Base-by-base conservation (phyloP, 2,113 vertebrate species). In the Strix aluco region DNA sequence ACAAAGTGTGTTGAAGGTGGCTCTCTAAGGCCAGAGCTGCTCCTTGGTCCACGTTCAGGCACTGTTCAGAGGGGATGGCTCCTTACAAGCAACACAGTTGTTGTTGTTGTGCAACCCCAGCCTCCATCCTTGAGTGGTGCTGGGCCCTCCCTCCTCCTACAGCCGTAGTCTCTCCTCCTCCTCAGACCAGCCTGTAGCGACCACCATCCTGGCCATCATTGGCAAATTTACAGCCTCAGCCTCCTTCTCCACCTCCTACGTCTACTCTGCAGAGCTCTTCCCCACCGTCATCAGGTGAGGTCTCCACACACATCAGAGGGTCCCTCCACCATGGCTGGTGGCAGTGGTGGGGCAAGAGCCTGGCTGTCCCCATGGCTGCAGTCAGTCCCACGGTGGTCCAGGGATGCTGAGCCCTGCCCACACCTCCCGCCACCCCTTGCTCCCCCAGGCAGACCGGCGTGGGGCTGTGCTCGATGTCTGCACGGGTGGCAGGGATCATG, bases 201-300 rank as follows among this genome's bases (percentile, higher is more conserved):
- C 86, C 91, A 99, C 98, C 0, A n/a, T 96, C 61, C 75, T 99
- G 73, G 99, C 98, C 3, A 84, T 98, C 58, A 67, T 97, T 0
- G 98, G 98, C 58, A 99, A 99, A 93, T 97, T 98, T 61, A 94
- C 97, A 19, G 91, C 97, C 2, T 75, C 98, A 0, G 92, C 97
- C 1, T n/a, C 97, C 7, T 99, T 98, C 36, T 97, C 98, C 32
- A 94, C 97, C 46, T 97, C 97, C 40, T 99, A 98, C 0, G 86
- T 99, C 77, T 99, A 99, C 27, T 67, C 98, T 0, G 98, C 98
- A 34, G 99, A 99, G 92, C 95, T 99, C 38, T 99, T 99, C 90
- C 99, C 99, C 13, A 99, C 99, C 0, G 4, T 98, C 2, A 7
- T 99, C 88, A 98, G 99, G 99, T 99, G 96, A 98, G 92, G 1